Evolutionary conservation across 35 echinoderm and acorn worm genomes (phyloP), one percentile per base, ranked within the genome.

Genomic region (Strongylocentrotus purpuratus): DNA sequence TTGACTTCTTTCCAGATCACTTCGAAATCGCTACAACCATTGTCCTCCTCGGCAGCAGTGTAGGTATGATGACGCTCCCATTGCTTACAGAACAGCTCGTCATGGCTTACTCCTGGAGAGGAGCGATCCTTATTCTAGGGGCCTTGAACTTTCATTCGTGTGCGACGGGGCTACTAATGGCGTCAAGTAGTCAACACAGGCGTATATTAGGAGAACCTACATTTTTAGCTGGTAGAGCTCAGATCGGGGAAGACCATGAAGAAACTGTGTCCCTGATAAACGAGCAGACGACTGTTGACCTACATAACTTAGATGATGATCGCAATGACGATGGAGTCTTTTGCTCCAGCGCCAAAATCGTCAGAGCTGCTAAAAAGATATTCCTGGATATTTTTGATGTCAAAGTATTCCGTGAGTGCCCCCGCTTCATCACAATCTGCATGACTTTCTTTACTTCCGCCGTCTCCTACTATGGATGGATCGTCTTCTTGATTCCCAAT

Each of bases 401-500:
- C 11, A 59, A 59, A 59, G 11, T 59, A 5, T 17, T 59, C 52
- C 17, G 17, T 59, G 52, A 59, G 2, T 59, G 17, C 52, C 52
- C 52, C 17, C 52, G 52, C 52, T 12, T 59, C 9, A 59, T 17
- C 52, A 59, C 17, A 59, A 14, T 59, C 52, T 59, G 52, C 52
- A 5, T 59, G 10, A 17, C 52, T 17, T 11, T 14, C 11, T 11
- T 59, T 11, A 17, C 52, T 59, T 59, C 9, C 2, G 52, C 52
- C 52, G 52, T 59, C 52, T 14, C 11, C 52, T 59, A 59, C 52
- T 59, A 59, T 12, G 52, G 52, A 2, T 59, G 52, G 52, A 58
- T 55, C 47, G 48, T 92, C 3, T 92, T 92, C 91, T 46, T 92
- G 45, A 92, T 92, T 32, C 91, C 91, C 14, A 92, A 92, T 55